phyloP scores from a whole-genome alignment of 1,140 invertebrate genomes.

The Halesus radiatus region DNA sequence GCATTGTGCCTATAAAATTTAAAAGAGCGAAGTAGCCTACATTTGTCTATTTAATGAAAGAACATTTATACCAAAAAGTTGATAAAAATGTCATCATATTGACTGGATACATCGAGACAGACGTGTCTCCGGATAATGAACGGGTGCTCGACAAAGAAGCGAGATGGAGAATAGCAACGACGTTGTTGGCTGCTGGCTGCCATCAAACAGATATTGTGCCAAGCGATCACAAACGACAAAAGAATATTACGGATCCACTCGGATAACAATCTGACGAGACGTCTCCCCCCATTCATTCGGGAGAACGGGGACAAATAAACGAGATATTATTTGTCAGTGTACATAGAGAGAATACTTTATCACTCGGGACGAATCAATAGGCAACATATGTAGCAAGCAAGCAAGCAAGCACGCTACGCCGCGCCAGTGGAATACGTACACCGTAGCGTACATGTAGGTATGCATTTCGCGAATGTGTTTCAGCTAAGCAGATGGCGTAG shows the following conservation, averaged over 20 bases:
- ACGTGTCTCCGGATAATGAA: conserved; percentile 39
- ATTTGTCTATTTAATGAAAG: no score
- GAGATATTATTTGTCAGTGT: conserved; percentile 44
- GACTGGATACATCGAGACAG: conserved; percentile 4
- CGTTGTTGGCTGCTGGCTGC: background rate
- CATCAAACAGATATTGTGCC: conserved; percentile 40
- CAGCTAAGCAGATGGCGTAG: no score
- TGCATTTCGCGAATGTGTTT: no score
- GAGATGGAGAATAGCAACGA: conserved; percentile 25
- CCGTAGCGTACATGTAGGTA: no score
- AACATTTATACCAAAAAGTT: background rate
- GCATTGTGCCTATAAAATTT: no score
- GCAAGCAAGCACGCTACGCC: no score
- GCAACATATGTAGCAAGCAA: background rate
- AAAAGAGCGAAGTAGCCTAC: no score
- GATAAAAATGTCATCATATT: conserved; percentile 39
- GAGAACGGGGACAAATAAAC: conserved; percentile 34
- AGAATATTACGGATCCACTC: conserved; percentile 44
- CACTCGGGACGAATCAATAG: conserved; percentile 32
- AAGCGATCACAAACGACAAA: conserved; percentile 43
- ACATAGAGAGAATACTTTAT: conserved; percentile 39
- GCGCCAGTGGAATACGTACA: no score
- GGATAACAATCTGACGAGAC: conserved; percentile 45
- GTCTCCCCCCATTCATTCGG: conserved; percentile 25
- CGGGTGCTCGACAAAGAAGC: conserved; percentile 14